Conservation (phyloP, 2,888 invertebrate genomes). For the Sarcophaga carnaria region DNA sequence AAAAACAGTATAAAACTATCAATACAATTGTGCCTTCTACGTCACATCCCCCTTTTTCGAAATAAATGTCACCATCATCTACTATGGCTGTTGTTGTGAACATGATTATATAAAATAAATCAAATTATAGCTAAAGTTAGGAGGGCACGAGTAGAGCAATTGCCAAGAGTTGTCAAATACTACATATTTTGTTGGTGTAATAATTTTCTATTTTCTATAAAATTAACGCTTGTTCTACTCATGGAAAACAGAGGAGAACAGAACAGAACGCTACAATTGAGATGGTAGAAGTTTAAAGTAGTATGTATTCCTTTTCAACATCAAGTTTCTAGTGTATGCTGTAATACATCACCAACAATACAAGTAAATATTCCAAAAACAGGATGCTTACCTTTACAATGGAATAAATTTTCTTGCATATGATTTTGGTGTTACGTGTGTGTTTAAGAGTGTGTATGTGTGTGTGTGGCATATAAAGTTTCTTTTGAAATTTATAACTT, state of each 20-base stretch:
- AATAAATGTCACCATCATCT: neutral
- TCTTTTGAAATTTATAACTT: conserved; percentile 69
- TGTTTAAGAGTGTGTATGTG: neutral
- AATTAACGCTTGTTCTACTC: conserved; percentile 60
- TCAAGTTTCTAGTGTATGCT: neutral
- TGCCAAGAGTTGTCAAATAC: neutral
- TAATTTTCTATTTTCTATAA: conserved; percentile 67
- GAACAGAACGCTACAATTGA: conserved; percentile 1
- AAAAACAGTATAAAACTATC: conserved; percentile 46
- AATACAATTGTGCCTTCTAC: conserved; percentile 42
- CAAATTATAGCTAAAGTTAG: conserved; percentile 54
- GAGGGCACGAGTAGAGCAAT: neutral
- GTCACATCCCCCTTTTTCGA: neutral
- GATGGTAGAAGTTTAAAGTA: conserved; percentile 49
- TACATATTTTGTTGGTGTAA: conserved; percentile 58
- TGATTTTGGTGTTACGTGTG: neutral
- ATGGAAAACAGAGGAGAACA: too few species aligned
- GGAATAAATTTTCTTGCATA: neutral
- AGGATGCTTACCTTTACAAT: conserved; percentile 38
- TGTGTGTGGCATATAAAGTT: conserved; percentile 56
- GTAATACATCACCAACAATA: neutral
- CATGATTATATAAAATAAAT: conserved; percentile 67
- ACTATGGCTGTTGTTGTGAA: conserved; percentile 5
- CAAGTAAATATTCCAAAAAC: neutral
- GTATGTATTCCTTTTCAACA: conserved; percentile 11